Conservation (phyloP, 2,113 vertebrate species). For the Platysternon megacephalum region DNA sequence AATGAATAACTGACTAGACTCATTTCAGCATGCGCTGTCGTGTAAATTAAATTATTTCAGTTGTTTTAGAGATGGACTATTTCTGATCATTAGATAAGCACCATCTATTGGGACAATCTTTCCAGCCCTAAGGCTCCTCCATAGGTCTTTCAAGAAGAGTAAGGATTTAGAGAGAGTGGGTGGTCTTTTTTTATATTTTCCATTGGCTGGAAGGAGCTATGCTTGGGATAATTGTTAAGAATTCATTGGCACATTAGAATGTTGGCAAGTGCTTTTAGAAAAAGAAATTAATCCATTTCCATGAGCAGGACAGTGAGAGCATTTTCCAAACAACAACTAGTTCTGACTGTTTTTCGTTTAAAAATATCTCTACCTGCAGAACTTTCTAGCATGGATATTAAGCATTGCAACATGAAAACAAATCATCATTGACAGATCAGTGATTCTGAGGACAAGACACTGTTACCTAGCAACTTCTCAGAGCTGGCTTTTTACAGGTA, state of each 20-base stretch:
- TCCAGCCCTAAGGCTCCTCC: not conserved
- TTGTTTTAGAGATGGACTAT: too few relatives aligned
- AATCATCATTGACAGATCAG: not conserved
- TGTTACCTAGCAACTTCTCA: constrained; percentile 63
- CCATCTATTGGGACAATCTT: not conserved
- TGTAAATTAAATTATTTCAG: too few relatives aligned
- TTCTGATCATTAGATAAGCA: too few relatives aligned
- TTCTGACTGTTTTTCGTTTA: constrained; percentile 4
- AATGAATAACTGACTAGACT: too few relatives aligned
- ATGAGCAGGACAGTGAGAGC: not conserved
- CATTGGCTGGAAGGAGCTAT: not conserved
- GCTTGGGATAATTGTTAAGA: not conserved
- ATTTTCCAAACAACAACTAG: not conserved
- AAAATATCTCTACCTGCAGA: not conserved
- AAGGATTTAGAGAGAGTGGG: not conserved
- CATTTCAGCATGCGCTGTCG: too few relatives aligned
- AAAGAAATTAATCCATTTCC: too few relatives aligned
- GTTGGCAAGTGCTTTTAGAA: too few relatives aligned
- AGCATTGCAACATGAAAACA: not conserved
- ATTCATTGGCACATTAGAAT: not conserved
- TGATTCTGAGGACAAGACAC: constrained; percentile 15
- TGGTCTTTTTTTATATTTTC: not conserved
- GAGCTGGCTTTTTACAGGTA: constrained; percentile 25
- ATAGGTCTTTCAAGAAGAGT: not conserved
- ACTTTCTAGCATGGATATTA: constrained; percentile 16